These are phyloP conservation scores for Atherinomorus stipes DNA, from an alignment of 2,113 vertebrate species.

Conservation along the genomic window DNA sequence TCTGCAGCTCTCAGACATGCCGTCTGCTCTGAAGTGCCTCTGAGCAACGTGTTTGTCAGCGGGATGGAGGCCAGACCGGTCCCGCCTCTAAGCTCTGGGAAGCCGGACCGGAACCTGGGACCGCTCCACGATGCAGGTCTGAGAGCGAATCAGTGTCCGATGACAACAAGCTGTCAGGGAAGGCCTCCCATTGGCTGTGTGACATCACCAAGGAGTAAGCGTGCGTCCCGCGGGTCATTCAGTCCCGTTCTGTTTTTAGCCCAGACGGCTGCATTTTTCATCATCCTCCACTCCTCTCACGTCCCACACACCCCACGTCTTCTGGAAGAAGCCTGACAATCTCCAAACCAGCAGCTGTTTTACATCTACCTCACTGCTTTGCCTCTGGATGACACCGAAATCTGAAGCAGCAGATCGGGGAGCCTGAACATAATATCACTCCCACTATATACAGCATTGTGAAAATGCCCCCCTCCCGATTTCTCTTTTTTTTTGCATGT, in stretches of 20 bases:
- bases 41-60: neutral
- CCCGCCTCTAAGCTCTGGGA: too few species aligned
- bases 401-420: too few species aligned
- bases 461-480: too few species aligned
- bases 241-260: slow-evolving; percentile 52
- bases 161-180: slow-evolving; percentile 23
- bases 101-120: too few species aligned
- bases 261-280: slow-evolving; percentile 35
- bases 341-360: neutral
- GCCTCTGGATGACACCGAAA: too few species aligned
- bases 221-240: slow-evolving; percentile 6
- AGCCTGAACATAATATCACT: too few species aligned
- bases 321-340: neutral
- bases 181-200: slow-evolving; percentile 24
- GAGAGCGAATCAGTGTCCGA: slow-evolving; percentile 25
- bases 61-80: neutral
- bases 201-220: slow-evolving; percentile 41
- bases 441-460: too few species aligned
- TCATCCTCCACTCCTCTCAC: slow-evolving; percentile 1
- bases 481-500: too few species aligned
- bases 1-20: slow-evolving; percentile 49
- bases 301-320: neutral
- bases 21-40: slow-evolving; percentile 48
- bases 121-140: slow-evolving; percentile 1
- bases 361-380: too few species aligned